Evolutionary conservation across 2,888 invertebrate species (phyloP).

Genomic region (Isoperla grammatica): DNA sequence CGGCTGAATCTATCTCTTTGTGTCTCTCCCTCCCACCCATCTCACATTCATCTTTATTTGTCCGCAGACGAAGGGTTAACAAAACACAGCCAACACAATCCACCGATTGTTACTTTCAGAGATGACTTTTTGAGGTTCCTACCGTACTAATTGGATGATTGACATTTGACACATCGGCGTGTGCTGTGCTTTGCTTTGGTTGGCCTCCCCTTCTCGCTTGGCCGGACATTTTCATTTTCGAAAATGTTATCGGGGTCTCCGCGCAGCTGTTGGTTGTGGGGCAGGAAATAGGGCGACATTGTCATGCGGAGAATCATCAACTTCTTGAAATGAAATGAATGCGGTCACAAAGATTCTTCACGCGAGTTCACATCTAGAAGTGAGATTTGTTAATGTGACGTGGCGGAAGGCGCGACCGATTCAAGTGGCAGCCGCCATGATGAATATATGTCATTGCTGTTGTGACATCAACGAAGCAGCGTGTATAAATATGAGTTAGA

Average conservation of each 20-base stretch:
- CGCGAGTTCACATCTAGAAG: too few species aligned
- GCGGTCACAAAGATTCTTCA: too few species aligned
- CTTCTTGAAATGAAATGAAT: too few species aligned
- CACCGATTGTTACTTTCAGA: conserved; percentile 4
- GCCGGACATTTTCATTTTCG: conserved; percentile 13
- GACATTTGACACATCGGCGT: conserved; percentile 15
- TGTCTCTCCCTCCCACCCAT: background rate
- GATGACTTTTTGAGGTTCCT: conserved; percentile 13
- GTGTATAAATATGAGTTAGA: too few species aligned
- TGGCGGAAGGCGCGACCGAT: too few species aligned
- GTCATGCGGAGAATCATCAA: background rate
- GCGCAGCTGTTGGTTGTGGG: conserved; percentile 15
- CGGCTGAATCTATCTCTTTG: background rate
- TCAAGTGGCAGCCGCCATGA: too few species aligned
- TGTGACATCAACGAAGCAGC: too few species aligned
- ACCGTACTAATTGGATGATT: conserved; percentile 15
- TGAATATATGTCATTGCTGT: too few species aligned
- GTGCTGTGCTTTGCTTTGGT: background rate
- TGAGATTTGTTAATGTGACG: too few species aligned
- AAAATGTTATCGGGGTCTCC: background rate
- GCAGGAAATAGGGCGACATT: conserved; percentile 10
- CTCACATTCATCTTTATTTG: background rate
- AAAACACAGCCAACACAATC: conserved; percentile 6
- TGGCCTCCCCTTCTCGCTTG: conserved; percentile 1
- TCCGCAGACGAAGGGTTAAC: background rate